Conservation (phyloP, 2,797 vertebrate genomes). For the Enteromius radiatus region DNA sequence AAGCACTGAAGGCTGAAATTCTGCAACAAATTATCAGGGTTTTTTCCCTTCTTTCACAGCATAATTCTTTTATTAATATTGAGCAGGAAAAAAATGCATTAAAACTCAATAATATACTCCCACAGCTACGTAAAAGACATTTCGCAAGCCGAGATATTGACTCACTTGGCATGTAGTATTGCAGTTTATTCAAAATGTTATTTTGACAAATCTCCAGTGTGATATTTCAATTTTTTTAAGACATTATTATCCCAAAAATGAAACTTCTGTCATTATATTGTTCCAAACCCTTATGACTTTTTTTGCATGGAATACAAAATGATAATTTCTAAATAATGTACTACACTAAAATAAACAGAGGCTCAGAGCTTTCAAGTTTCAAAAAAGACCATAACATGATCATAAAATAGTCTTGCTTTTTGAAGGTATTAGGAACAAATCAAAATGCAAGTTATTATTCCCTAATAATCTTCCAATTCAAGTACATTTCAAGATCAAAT, state of each 20-base stretch:
- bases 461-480: not conserved
- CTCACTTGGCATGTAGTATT: not conserved
- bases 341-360: not conserved
- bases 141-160: not conserved
- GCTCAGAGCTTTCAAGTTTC: not conserved
- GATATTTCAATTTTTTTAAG: not conserved
- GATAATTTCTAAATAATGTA: not conserved
- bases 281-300: not conserved
- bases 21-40: constrained; percentile 33
- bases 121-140: constrained; percentile 17
- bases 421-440: not conserved
- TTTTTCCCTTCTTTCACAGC: not conserved
- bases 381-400: not conserved
- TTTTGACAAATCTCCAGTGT: not conserved
- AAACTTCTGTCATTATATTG: not conserved
- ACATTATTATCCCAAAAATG: not conserved
- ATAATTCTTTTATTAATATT: constrained; percentile 38
- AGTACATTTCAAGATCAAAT: not conserved
- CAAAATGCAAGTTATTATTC: not conserved
- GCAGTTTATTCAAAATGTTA: not conserved
- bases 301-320: not conserved
- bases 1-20: constrained; percentile 35
- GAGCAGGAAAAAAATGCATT: constrained; percentile 1
- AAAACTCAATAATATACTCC: constrained; percentile 11
- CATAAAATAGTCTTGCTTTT: not conserved